Percentiles rank a stretch among this genome's conserved stretches.
Conservation (phyloP, 2,888 invertebrate genomes). For the Stenoptilia bipunctidactyla region DNA sequence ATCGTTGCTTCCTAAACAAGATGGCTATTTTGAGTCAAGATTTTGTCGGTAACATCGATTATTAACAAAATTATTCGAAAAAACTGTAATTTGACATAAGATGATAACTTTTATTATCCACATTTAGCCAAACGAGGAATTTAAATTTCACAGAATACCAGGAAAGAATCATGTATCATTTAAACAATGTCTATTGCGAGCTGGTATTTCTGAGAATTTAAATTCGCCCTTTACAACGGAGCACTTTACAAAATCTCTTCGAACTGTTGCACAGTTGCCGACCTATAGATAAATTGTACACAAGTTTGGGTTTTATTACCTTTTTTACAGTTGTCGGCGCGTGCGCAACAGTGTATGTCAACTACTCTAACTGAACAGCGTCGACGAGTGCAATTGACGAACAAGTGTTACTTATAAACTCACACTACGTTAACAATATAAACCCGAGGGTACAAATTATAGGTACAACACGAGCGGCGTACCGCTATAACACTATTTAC, state of each 20-base stretch:
- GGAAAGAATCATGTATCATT: too few species aligned
- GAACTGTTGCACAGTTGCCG: neutral
- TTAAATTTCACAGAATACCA: too few species aligned
- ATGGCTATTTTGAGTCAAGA: too few species aligned
- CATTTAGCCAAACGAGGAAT: too few species aligned
- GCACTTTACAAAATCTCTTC: too few species aligned
- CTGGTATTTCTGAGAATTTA: neutral
- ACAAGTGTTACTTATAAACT: conserved; percentile 66
- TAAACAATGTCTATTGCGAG: too few species aligned
- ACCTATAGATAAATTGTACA: neutral
- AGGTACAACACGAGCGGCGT: conserved; percentile 37
- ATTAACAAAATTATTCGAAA: too few species aligned
- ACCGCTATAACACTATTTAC: conserved; percentile 49
- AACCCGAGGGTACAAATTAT: conserved; percentile 47
- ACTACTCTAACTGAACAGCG: conserved; percentile 54
- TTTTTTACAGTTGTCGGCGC: neutral
- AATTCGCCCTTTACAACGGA: too few species aligned
- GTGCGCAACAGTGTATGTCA: neutral
- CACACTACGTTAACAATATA: conserved; percentile 63
- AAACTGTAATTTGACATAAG: too few species aligned
- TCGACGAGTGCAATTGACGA: conserved; percentile 68
- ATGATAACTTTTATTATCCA: too few species aligned
- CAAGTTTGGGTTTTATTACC: conserved; percentile 11
- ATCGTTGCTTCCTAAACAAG: too few species aligned
- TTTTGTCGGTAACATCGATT: too few species aligned